Conservation (phyloP, 2,888 invertebrate genomes). For the Trilocha varians region DNA sequence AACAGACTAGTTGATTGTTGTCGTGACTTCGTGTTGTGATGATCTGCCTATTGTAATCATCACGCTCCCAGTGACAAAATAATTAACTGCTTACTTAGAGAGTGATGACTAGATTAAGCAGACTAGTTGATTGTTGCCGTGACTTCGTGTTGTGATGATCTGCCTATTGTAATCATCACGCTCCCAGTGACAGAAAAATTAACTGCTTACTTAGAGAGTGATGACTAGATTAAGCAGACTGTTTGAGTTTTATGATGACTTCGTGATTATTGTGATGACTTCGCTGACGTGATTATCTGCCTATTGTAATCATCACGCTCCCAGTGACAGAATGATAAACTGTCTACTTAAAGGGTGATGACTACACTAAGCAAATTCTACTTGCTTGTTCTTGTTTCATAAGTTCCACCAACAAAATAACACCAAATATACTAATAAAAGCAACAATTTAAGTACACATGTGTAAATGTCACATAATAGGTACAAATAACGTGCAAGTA, state of each 20-base stretch:
- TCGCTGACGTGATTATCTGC: slow-evolving; percentile 1
- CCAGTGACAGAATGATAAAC: slow-evolving; percentile 12
- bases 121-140: too few relatives aligned
- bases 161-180: slow-evolving; percentile 4
- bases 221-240: slow-evolving; percentile 7
- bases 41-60: slow-evolving; percentile 4
- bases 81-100: slow-evolving; percentile 5
- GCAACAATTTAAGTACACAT: slow-evolving; percentile 5
- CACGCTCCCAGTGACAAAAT: slow-evolving; percentile 13
- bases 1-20: neutral
- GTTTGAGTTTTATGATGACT: neutral
- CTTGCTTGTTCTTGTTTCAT: neutral
- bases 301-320: slow-evolving; percentile 6
- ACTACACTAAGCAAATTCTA: neutral
- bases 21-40: neutral
- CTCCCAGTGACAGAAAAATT: slow-evolving; percentile 14
- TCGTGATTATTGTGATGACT: neutral
- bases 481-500: slow-evolving; percentile 4
- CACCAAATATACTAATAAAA: neutral
- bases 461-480: slow-evolving; percentile 1
- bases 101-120: neutral
- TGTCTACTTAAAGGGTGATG: slow-evolving; percentile 4
- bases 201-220: slow-evolving; percentile 14
- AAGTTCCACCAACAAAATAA: neutral
- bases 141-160: too few relatives aligned